Conservation (phyloP, 2,888 invertebrate genomes). For the Taphrorychus bicolor region DNA sequence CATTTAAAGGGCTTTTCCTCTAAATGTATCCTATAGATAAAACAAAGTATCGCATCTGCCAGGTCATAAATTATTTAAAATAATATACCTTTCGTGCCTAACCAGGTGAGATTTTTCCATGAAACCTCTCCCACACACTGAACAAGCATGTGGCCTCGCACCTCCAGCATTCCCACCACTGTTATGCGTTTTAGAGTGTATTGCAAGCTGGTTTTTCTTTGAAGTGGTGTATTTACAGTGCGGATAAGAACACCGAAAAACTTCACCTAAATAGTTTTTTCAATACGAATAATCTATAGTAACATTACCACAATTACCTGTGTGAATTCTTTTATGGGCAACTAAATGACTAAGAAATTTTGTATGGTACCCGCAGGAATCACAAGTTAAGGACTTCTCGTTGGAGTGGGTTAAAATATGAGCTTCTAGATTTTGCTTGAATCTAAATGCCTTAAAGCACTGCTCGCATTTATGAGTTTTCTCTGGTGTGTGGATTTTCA, state of each 20-base stretch:
- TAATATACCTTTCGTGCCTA: conserved; percentile 63
- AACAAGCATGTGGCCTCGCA: conserved; percentile 62
- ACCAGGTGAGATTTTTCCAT: conserved; percentile 72
- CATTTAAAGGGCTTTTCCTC: conserved; percentile 71
- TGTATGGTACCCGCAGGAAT: conserved; percentile 72
- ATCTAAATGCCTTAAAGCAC: conserved; percentile 67
- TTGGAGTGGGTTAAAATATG: conserved; percentile 65
- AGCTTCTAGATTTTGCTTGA: conserved; percentile 66
- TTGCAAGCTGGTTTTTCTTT: conserved; percentile 69
- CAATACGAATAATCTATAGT: too few species aligned
- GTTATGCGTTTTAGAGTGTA: conserved; percentile 71
- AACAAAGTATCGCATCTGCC: neutral
- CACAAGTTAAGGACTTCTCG: conserved; percentile 68
- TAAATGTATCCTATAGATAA: conserved; percentile 63
- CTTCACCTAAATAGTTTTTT: conserved; percentile 64
- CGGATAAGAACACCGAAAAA: conserved; percentile 68
- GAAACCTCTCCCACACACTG: conserved; percentile 63
- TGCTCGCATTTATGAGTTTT: conserved; percentile 66
- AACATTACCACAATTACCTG: conserved; percentile 55
- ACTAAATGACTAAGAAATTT: conserved; percentile 72
- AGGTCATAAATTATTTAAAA: neutral
- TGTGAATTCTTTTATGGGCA: conserved; percentile 70
- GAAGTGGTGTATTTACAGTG: conserved; percentile 70
- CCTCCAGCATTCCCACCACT: conserved; percentile 46
- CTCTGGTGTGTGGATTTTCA: conserved; percentile 66